Percentiles rank a stretch among this genome's conserved stretches.
These are phyloP conservation scores for Florisuga fusca DNA, from an alignment of 2,797 vertebrate genomes.

Conservation along the genomic window DNA sequence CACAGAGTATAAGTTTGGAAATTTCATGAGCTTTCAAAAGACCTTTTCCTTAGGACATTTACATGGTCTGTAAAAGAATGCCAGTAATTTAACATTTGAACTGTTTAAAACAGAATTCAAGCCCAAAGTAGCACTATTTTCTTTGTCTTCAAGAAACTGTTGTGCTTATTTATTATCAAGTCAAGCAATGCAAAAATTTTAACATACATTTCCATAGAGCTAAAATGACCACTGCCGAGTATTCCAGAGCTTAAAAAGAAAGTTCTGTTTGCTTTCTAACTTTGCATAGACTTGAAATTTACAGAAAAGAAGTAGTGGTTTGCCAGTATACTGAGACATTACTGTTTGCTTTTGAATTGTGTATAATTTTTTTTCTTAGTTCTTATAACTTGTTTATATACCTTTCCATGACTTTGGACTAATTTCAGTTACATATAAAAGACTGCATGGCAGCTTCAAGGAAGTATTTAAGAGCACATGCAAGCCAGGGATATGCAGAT, in stretches of 20 bases:
- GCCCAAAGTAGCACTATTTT: not conserved
- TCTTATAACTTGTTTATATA: not conserved
- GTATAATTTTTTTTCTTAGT: not conserved
- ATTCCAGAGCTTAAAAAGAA: slow-evolving; percentile 16
- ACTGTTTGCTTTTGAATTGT: not conserved
- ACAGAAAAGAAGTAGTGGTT: not conserved
- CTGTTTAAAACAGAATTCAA: slow-evolving; percentile 29
- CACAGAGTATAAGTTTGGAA: slow-evolving; percentile 58
- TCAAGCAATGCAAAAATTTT: slow-evolving; percentile 29
- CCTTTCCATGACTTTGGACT: not conserved
- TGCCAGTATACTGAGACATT: not conserved
- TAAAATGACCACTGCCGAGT: slow-evolving; percentile 20
- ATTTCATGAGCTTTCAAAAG: slow-evolving; percentile 66
- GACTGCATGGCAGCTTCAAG: not conserved
- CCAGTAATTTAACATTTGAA: slow-evolving; percentile 65
- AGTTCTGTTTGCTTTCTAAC: not conserved
- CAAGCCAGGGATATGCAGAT: not conserved
- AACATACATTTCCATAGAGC: not conserved
- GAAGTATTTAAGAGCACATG: not conserved
- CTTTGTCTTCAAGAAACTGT: not conserved
- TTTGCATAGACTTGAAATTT: not conserved
- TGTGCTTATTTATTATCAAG: not conserved
- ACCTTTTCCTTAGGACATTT: slow-evolving; percentile 70
- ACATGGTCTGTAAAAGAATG: slow-evolving; percentile 70
- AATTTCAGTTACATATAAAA: not conserved